Evolutionary conservation across 2,888 invertebrate species (phyloP).

Genomic region (Melitaea athalia): DNA sequence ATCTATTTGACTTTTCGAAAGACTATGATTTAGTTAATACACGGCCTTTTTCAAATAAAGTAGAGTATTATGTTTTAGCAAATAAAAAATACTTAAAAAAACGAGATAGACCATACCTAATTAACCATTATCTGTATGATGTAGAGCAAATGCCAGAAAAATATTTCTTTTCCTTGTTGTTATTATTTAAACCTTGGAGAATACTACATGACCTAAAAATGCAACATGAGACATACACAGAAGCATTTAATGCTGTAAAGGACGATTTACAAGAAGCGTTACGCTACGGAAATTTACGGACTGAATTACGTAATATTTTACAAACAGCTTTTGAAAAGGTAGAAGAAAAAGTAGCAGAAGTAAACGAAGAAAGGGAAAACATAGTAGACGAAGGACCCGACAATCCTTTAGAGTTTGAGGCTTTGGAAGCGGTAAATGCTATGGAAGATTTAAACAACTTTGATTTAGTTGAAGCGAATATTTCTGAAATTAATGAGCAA

Average conservation of each 20-base stretch:
- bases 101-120: conserved; percentile 43
- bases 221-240: conserved; percentile 39
- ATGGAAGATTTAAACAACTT: conserved; percentile 40
- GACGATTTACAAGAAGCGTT: conserved; percentile 33
- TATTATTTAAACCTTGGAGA: conserved; percentile 46
- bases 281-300: conserved; percentile 30
- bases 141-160: conserved; percentile 44
- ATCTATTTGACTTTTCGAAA: conserved; percentile 25
- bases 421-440: conserved; percentile 41
- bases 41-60: conserved; percentile 28
- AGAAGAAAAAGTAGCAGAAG: conserved; percentile 36
- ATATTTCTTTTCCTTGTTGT: conserved; percentile 42
- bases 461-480: conserved; percentile 34
- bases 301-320: conserved; percentile 14
- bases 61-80: conserved; percentile 29
- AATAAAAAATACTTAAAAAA: conserved; percentile 40
- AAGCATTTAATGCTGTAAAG: conserved; percentile 38
- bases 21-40: conserved; percentile 28
- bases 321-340: conserved; percentile 35
- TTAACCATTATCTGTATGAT: conserved; percentile 47
- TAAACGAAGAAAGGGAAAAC: conserved; percentile 35
- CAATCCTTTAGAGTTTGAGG: conserved; percentile 41
- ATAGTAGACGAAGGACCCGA: conserved; percentile 39
- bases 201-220: conserved; percentile 40
- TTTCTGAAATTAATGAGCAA: conserved; percentile 31